Evolutionary conservation across 1,140 invertebrate genomes (phyloP), one percentile per base, ranked within the genome.

Genomic region (Apis laboriosa): DNA sequence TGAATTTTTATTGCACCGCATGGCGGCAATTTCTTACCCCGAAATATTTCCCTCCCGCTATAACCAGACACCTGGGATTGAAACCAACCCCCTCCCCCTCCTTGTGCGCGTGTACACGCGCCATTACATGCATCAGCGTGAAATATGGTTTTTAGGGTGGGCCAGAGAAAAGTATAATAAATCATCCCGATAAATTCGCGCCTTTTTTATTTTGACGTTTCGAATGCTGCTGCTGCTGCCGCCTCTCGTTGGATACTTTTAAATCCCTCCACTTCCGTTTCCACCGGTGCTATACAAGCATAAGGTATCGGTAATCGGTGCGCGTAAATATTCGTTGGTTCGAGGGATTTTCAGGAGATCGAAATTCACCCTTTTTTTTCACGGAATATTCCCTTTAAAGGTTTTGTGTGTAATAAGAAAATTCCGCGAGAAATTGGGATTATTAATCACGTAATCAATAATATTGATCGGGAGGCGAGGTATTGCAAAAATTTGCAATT

Each of bases 181-280:
- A 80, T 80, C 78, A 80, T 80, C 70, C 60, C 19, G 58, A 73
- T 74, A 34, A 61, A 74, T 80, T 80, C 78, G 17, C 70, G 49
- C 49, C 58, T 74, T 80, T 80, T 72, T 72, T 80, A 74, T 74
- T 80, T 61, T 53, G 77, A 79, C 77, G 19, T 79, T 79, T 80
- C 60, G 58, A 80, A 61, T 80, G 70, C 78, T 12, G 58, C 58
- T 60, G 55, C 43, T 28, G 28, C 28, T 34, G 64, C 49, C 19
- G 66, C 60, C 34, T 5, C 34, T 43, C 56, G 58, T 5, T 24
- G 68, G 68, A 80, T 80, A 63, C 70, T 74, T 55, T 55, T 43
- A 55, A 53, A 79, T 61, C 77, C 67, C 9, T 49, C 13, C 43
- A 19, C 28, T 63, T 79, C 68, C 58, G 21, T 12, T 8, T 9